These are phyloP conservation scores for Leptatherina wallacei DNA, from an alignment of 2,797 vertebrate genomes.

Conservation along the genomic window DNA sequence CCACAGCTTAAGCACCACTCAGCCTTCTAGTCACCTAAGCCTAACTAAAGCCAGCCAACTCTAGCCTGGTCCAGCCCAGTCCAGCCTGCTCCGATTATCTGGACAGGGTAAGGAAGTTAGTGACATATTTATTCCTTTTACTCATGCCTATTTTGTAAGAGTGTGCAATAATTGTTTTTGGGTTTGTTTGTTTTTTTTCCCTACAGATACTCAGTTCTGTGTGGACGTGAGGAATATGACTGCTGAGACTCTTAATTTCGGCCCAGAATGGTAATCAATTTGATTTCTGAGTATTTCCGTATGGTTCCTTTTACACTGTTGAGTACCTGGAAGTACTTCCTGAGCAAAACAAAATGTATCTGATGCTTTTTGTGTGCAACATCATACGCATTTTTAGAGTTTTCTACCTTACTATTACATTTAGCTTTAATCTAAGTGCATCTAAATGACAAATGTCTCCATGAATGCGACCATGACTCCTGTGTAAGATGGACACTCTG, in stretches of 20 bases:
- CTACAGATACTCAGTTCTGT: slow-evolving; percentile 83
- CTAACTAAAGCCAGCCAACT: slow-evolving; percentile 81
- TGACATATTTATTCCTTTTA: background rate
- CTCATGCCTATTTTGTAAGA: background rate
- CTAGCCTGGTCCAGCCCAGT: slow-evolving; percentile 81
- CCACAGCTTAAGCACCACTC: slow-evolving; percentile 83
- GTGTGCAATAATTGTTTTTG: background rate
- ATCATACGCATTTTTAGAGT: background rate
- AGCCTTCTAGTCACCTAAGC: slow-evolving; percentile 85
- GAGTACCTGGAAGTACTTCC: background rate
- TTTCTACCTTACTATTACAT: background rate
- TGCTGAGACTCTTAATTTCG: slow-evolving; percentile 96
- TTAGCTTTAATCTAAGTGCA: background rate
- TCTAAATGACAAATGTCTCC: background rate
- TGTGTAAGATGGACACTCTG: background rate
- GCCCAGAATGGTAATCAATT: slow-evolving; percentile 90
- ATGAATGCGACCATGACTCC: background rate
- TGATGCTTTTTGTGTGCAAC: background rate
- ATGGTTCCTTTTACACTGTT: background rate
- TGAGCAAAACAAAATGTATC: background rate
- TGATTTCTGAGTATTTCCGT: background rate
- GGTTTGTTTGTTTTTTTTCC: background rate
- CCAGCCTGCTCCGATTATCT: slow-evolving; percentile 87
- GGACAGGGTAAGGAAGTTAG: slow-evolving; percentile 84
- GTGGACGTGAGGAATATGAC: slow-evolving; percentile 90